A percentile compares a stretch with the other conserved stretches of the same genome.
Conservation (phyloP, 2,797 vertebrate species). For the Poecilia wingei region DNA sequence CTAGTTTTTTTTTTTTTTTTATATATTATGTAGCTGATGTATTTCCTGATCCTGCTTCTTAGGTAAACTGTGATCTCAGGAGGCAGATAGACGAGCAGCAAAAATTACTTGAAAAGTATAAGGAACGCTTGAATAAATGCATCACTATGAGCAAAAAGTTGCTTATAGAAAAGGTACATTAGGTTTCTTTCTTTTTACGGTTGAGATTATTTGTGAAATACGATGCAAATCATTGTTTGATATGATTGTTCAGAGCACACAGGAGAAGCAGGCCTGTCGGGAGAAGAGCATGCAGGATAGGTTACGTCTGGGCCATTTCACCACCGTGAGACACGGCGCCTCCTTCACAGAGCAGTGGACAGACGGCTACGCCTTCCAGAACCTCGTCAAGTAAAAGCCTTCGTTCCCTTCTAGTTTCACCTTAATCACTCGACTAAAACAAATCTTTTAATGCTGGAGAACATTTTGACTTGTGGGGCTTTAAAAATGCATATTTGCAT, state of each 20-base stretch:
- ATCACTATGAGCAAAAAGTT: conserved; percentile 99
- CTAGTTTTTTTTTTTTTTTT: neutral
- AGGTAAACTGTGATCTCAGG: conserved; percentile 99
- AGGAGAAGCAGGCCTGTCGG: conserved; percentile 96
- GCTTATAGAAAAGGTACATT: conserved; percentile 94
- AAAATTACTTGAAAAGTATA: conserved; percentile 99
- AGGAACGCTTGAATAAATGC: conserved; percentile 99
- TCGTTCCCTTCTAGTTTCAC: neutral
- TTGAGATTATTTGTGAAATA: neutral
- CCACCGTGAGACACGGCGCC: conserved; percentile 97
- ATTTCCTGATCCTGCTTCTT: conserved; percentile 24
- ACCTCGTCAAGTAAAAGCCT: conserved; percentile 94
- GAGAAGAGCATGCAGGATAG: conserved; percentile 99
- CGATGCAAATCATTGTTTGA: conserved; percentile 2
- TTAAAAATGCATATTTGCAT: neutral
- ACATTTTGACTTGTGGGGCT: neutral
- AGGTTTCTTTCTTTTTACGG: neutral
- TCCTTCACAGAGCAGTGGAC: conserved; percentile 99
- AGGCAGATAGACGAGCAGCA: conserved; percentile 99
- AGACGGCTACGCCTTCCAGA: conserved; percentile 98
- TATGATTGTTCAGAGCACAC: conserved; percentile 75
- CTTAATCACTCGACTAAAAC: neutral
- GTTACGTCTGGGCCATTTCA: conserved; percentile 97
- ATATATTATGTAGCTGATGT: neutral
- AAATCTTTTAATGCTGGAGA: neutral